Evolutionary conservation across 92 coral and sea anemone species (phyloP), one percentile per base, ranked within the genome.

Genomic region (Isaurus tuberculatus): DNA sequence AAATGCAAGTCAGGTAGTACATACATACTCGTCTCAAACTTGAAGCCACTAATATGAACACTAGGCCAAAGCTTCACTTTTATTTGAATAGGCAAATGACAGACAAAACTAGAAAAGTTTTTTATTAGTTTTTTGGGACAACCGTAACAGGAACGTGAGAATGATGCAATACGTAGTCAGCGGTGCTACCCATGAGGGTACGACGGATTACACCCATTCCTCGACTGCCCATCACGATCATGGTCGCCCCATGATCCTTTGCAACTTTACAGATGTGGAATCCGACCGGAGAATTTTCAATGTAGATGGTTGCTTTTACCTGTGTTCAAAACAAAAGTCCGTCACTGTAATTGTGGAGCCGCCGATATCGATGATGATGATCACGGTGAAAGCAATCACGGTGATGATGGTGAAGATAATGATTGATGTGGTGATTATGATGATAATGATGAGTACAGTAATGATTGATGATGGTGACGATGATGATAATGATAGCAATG

Each of bases 131-230:
- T 27, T 77, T 57, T 19, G 95, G 95, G 28, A 92, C 83, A 23
- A 92, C 92, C 11, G 90, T 85, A 3, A 92, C 90, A 10, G 95
- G 93, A 11, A 70, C 42, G 13, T 71, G 40, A 2, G 91, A 55
- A 82, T 92, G 95, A 73, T 92, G 95, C 69, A 92, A 58, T 32
- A 90, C 91, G 71, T 92, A 92, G 66, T 92, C 95, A 88, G 93
- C 91, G 51, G 91, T 92, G 70, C 93, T 90, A 4, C 95, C 95
- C 68, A 92, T 72, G 61, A 92, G 68, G 4, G 95, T 87, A 27
- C 95, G 95, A 14, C 95, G 95, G n/a, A 92, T 67, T 4, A 70
- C 3, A 33, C 92, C 88, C 19, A 84, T 64, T 1, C 95, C 95
- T 11, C 95, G 87, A 33, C 91, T 85, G 1, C 93, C 95, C 91